Base-by-base conservation (phyloP, 2,797 vertebrate species). In the Babyrousa celebensis region DNA sequence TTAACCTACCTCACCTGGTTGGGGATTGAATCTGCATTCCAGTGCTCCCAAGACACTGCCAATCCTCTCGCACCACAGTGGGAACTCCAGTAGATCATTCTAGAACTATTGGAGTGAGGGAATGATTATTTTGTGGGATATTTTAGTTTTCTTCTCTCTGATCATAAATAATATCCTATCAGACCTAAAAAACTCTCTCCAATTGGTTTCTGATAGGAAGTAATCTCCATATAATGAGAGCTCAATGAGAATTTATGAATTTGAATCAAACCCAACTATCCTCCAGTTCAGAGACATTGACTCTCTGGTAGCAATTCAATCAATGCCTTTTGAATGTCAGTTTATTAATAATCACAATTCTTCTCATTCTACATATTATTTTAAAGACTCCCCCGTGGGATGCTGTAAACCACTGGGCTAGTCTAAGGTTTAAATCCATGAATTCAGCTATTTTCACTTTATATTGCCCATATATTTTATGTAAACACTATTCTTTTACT, bases 301-400 rank as follows among this genome's bases (percentile, higher is more conserved):
- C 65, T 93, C 80, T 87, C 5, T 80, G 93, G 43, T 77, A 97
- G n/a, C 11, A 97, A 95, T 96, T 96, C 96, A 97, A 94, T 91
- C 79, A 95, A 96, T 95, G 20, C 1, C 70, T 97, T 97, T 70
- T 96, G 86, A 97, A 92, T 88, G 20, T 85, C 74, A 85, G 67
- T 96, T 97, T 95, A 94, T 96, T 97, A 91, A 58, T 72, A 93
- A 60, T 90, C 27, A 94, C 65, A 97, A 86, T 95, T 95, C 36
- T 80, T 96, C 67, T 96, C 96, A 96, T 85, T 96, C 63, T 18
- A 14, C 17, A 5, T 77, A 90, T 54, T 89, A 86, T 95, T 96
- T 98, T 96, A 97, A 96, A 93, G 25, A 91, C 0, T 95, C 12
- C 80, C 63, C 40, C 1, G 14, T 58, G 52, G 67, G 48, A 5